Evolutionary conservation across 1,140 invertebrate genomes (phyloP).

Genomic region (Carcinoscorpius rotundicauda): DNA sequence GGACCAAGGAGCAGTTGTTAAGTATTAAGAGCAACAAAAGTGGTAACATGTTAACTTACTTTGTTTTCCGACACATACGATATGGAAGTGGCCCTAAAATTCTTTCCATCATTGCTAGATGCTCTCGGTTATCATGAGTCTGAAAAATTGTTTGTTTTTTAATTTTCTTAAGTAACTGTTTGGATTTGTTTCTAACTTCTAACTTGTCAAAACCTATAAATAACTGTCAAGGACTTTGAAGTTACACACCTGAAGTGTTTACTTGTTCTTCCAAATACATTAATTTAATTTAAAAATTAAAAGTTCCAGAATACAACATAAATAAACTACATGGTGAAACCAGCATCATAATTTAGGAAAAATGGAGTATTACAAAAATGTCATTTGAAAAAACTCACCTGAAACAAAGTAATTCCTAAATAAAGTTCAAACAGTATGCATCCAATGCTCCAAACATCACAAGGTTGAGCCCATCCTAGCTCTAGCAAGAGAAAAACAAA

Average conservation of each 20-base stretch:
- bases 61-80: constrained; percentile 88
- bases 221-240: too few relatives aligned
- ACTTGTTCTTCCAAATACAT: too few relatives aligned
- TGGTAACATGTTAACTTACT: constrained; percentile 31
- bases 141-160: constrained; percentile 32
- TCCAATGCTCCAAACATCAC: constrained; percentile 99
- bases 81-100: constrained; percentile 92
- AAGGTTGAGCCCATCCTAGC: constrained; percentile 97
- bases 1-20: too few relatives aligned
- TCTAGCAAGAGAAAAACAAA: constrained; percentile 42
- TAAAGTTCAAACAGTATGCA: constrained; percentile 99
- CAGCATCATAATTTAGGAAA: too few relatives aligned
- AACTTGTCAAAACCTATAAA: too few relatives aligned
- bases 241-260: too few relatives aligned
- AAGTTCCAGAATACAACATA: too few relatives aligned
- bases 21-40: too few relatives aligned
- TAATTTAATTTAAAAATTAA: too few relatives aligned
- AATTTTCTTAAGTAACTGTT: background rate
- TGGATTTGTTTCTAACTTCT: too few relatives aligned
- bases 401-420: constrained; percentile 95
- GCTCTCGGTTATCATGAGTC: constrained; percentile 98
- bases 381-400: constrained; percentile 24
- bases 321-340: too few relatives aligned
- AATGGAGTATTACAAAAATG: too few relatives aligned
- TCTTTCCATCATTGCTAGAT: constrained; percentile 99